Percentiles rank a stretch among this genome's conserved stretches.
Conservation (phyloP, 2,797 vertebrate species). For the Alcedo atthis region DNA sequence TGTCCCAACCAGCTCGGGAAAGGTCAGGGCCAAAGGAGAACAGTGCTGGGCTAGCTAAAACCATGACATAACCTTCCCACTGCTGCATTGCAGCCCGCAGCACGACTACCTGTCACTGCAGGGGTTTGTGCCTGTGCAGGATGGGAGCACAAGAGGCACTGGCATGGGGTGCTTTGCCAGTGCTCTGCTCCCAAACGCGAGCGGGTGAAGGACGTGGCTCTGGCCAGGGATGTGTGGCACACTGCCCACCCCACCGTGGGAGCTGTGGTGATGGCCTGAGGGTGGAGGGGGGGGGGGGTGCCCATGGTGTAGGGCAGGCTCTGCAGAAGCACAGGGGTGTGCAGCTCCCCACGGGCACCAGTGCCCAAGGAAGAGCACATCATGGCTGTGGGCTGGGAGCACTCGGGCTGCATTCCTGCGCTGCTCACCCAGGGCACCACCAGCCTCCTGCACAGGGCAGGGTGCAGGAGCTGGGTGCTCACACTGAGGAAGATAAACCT, state of each 20-base stretch:
- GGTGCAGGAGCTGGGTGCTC: neutral
- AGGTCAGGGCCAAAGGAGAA: neutral
- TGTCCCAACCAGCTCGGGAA: neutral
- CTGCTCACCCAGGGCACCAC: fast-evolving
- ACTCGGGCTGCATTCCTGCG: fast-evolving
- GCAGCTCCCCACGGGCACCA: fast-evolving
- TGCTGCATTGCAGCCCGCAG: neutral
- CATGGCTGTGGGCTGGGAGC: fast-evolving
- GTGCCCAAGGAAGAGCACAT: fast-evolving
- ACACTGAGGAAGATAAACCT: neutral
- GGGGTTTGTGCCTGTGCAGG: fast-evolving
- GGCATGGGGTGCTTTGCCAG: neutral
- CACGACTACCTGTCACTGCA: fast-evolving
- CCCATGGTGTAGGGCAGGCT: neutral
- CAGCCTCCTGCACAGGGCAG: neutral
- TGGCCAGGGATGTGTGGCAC: neutral
- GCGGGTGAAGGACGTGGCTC: neutral
- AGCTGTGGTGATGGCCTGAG: neutral
- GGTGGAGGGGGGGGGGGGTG: neutral
- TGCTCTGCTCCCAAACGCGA: fast-evolving
- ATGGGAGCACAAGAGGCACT: fast-evolving
- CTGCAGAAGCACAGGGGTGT: neutral
- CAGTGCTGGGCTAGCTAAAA: neutral
- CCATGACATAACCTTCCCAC: fast-evolving
- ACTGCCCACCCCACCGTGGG: neutral